A percentile compares a stretch with the other conserved stretches of the same genome.
Evolutionary conservation across 2,113 vertebrate genomes (phyloP).

Genomic region (Cricetomys ansorgei): DNA sequence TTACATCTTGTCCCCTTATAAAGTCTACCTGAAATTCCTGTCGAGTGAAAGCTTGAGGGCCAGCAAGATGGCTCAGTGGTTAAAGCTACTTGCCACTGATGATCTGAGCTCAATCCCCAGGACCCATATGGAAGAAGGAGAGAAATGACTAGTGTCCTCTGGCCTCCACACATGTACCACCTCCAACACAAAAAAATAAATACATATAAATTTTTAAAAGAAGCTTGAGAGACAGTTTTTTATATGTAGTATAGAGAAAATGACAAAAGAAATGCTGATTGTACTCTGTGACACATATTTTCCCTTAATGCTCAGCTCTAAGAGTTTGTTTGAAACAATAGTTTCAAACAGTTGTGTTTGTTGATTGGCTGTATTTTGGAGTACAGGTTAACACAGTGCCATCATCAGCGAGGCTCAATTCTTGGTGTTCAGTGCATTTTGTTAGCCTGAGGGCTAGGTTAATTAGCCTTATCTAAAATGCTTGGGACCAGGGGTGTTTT

Average conservation of each 20-base stretch:
- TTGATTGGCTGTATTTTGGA: background rate
- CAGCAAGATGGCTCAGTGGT: background rate
- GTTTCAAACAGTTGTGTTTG: background rate
- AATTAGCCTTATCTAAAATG: background rate
- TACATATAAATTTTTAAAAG: background rate
- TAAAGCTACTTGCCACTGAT: background rate
- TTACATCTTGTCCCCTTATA: background rate
- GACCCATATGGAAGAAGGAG: background rate
- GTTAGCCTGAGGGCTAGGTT: background rate
- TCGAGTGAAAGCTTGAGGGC: conserved; percentile 24
- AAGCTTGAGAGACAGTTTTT: background rate
- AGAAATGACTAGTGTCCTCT: background rate
- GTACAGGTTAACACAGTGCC: background rate
- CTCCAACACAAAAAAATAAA: background rate
- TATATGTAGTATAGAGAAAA: conserved; percentile 26
- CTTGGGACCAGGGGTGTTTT: background rate
- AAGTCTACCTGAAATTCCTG: background rate
- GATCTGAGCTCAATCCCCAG: background rate
- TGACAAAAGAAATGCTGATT: conserved; percentile 24
- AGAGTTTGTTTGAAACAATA: conserved; percentile 8
- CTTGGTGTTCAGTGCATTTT: background rate
- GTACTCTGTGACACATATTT: background rate
- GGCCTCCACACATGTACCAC: background rate
- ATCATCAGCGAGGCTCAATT: background rate
- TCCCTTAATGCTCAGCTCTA: background rate